Evolutionary conservation across 1,140 invertebrate species (phyloP), one percentile per base, ranked within the genome.

Genomic region (Hylaeus volcanicus): DNA sequence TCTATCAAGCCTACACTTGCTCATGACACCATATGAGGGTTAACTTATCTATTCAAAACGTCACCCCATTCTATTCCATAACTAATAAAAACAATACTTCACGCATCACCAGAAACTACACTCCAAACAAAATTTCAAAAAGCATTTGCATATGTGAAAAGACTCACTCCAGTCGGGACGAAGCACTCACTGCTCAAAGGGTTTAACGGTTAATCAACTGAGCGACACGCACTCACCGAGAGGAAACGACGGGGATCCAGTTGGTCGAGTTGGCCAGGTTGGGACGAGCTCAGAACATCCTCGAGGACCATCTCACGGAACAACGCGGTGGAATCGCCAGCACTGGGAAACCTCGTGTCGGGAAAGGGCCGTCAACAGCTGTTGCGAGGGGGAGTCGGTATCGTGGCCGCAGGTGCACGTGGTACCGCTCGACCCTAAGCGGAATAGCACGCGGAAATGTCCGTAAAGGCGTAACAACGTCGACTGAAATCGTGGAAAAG

Each of bases 361-460:
- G 8, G 26, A 2, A 77, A 70, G 26, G 26, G 9, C 14, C 51
- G 43, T 9, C 39, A 37, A 72, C 77, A 79, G 77, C 77, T 79
- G 77, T 79, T 56, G 51, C 60, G 4, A 37, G 11, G 43, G 12
- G 53, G 55, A 26, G n/a, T 9, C 12, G 41, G 37, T 9, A 43
- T 56, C 43, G 45, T 61, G 48, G 39, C 8, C 41, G 74, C 66
- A 65, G 66, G 51, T 78, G 74, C 80, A 83, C 77, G 73, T 73
- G 51, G 58, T 76, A 9, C 26, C 14, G n/a, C 2, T 39, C 5
- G 26, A 26, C 26, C 70, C 64, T 3, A 3, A 51, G 63, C 63
- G 63, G 63, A 72, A 74, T 26, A 71, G 61, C 37, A 39, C 12
- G 55, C 79, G 79, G 79, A 80, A 74, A 79, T 41, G 66, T 2